Base-by-base conservation (phyloP, 2,113 vertebrate species). In the Atractosteus spatula region DNA sequence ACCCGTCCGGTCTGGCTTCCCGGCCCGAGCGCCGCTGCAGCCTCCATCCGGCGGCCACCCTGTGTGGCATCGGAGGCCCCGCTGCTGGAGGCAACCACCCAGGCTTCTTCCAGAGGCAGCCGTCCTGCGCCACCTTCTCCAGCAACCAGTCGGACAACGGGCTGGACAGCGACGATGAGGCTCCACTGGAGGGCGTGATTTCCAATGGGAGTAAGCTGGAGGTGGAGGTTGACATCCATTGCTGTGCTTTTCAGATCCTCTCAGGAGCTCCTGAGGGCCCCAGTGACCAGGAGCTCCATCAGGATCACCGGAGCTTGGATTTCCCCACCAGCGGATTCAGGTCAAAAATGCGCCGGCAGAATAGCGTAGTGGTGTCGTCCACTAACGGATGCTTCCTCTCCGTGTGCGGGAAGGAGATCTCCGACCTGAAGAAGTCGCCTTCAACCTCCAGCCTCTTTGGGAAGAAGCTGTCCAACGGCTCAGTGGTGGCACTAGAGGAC, bases 61-160 rank as follows among this genome's bases (percentile, higher is more conserved):
- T 86, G 65, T 87, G 89, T 55, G 87, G 81, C n/a, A 81, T 84
- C 43, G 82, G 84, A 73, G 78, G 81, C 13, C 79, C 80, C 0
- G 84, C 3, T 3, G 80, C 13, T 76, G 83, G 61, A 2, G 83
- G 78, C 29, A 69, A 76, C n/a, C 85, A 89, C 56, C 80, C 84
- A 0, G 88, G 86, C 56, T 76, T 93, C 3, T 98, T 98, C 76
- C 96, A 98, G 85, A 93, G 96, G 41, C 96, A 98, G 45, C 96
- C 94, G 41, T 97, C 96, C 41, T 92, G 89, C 76, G 93, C 95
- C 0, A 94, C 94, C 0, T 99, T 99, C 79, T 97, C 96, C 0
- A 96, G 95, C 81, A 97, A 97, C 80, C 95, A 96, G 74, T 99
- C 97, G 8, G 96, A 98, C 87, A 98, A 98, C 0, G 96, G 96